Percentiles rank a stretch among this genome's conserved stretches.
phyloP scores from a whole-genome alignment of 2,888 invertebrate genomes.

The Cylindroiulus punctatus region DNA sequence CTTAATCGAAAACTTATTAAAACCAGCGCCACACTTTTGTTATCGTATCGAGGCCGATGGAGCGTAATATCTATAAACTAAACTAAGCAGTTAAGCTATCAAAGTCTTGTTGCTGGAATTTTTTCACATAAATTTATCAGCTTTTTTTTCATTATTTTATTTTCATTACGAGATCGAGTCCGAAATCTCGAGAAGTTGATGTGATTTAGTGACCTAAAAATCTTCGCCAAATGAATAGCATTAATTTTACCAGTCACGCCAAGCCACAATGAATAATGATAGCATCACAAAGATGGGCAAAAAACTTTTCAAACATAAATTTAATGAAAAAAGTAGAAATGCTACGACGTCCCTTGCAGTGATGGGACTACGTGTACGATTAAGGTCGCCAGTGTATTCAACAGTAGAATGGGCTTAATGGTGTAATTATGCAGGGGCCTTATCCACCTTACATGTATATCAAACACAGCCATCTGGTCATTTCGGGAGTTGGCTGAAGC shows the following conservation, averaged over 20 bases:
- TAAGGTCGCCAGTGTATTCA: background rate
- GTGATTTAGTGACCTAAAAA: constrained; percentile 52
- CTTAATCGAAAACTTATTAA: background rate
- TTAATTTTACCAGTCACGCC: constrained; percentile 51
- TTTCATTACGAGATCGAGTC: background rate
- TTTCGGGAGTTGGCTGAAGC: constrained; percentile 6
- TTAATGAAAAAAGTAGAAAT: background rate
- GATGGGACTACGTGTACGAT: background rate
- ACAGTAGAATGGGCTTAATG: background rate
- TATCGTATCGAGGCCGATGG: constrained; percentile 24
- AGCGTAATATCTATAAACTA: background rate
- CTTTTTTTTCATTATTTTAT: background rate
- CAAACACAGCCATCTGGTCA: constrained; percentile 13
- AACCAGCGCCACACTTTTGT: background rate
- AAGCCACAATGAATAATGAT: constrained; percentile 47
- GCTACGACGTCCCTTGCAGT: background rate
- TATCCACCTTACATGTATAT: too few relatives aligned
- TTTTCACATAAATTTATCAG: background rate
- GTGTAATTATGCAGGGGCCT: background rate
- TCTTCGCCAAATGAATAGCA: constrained; percentile 42
- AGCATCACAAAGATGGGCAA: constrained; percentile 36
- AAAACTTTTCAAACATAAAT: background rate
- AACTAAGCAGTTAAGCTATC: constrained; percentile 2
- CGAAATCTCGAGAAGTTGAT: constrained; percentile 6
- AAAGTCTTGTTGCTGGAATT: background rate